Base-by-base conservation (phyloP, 2,113 vertebrate species). In the Ceratotherium simum region DNA sequence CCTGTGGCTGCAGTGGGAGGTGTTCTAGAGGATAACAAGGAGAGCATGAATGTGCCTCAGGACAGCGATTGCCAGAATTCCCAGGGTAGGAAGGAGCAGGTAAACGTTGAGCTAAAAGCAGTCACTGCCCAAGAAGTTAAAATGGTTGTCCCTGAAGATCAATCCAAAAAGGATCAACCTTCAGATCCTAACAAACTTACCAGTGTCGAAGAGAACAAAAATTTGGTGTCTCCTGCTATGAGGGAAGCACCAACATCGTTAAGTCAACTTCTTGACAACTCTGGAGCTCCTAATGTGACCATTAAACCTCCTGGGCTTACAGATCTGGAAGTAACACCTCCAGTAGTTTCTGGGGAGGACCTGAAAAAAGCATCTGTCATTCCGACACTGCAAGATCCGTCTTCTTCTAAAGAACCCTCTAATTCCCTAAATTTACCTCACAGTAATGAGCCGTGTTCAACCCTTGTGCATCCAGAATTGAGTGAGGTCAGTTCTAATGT, bases 231-330 rank as follows among this genome's bases (percentile, higher is more conserved):
- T 72, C 98, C 99, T 98, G 98, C 99, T 97, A 98, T 99, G 98
- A 99, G 99, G 97, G 99, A 99, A 95, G 98, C 99, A 96, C 99
- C 99, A 92, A 99, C 99, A 85, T 99, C 99, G 23, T 98, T 99
- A 93, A 99, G 99, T 98, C 99, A 99, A 98, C 99, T 99, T 97
- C 99, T 99, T 96, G 99, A 99, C 98, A 99, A 99, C 98, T 98
- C 99, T 87, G 99, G 98, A 98, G 98, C 98, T 93, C 98, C 99
- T 94, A 99, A 99, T 39, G 98, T 99, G 95, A 98, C 99, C 73
- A 98, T 99, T 98, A 99, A 99, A 60, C 98, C 99, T 42, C 84
- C 98, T 93, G 98, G 98, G 83, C 97, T 98, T 97, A 87, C 98
- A 97, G 97, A 98, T 88, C 96, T 98, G 87, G 98, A 99, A 96